phyloP scores from a whole-genome alignment of 2,888 invertebrate genomes.

The Oasisia sp. region DNA sequence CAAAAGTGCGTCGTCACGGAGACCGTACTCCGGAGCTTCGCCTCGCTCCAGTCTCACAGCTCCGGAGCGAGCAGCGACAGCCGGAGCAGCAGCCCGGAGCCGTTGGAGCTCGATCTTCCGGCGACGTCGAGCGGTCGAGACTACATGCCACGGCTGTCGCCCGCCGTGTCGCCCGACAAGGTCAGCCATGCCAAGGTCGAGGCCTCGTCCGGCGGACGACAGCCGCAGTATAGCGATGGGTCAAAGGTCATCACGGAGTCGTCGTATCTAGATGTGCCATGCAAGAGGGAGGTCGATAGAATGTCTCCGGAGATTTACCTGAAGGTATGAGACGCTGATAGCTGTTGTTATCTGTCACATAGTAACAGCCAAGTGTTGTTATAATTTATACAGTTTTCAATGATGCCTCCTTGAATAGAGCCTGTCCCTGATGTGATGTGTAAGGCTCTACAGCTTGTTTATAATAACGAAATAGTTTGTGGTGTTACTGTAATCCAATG shows the following conservation, averaged over 20 bases:
- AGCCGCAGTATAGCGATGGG: neutral
- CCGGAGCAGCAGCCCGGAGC: neutral
- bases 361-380: neutral
- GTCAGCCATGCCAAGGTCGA: neutral
- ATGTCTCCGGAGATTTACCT: neutral
- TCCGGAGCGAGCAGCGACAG: neutral
- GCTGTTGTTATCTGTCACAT: neutral
- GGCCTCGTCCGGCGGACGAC: neutral
- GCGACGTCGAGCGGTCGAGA: neutral
- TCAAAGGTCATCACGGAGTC: neutral
- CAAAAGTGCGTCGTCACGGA: neutral
- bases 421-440: too few relatives aligned
- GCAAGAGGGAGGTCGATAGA: neutral
- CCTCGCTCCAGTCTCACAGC: constrained; percentile 7
- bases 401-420: too few relatives aligned
- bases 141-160: neutral
- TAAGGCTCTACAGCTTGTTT: too few relatives aligned
- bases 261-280: neutral
- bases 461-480: too few relatives aligned
- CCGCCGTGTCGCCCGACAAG: neutral
- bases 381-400: neutral
- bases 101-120: neutral
- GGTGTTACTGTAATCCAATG: too few relatives aligned
- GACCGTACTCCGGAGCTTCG: neutral
- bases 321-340: neutral